Evolutionary conservation across 2,113 vertebrate species (phyloP), one percentile per base, ranked within the genome.

Genomic region (Egretta garzetta): DNA sequence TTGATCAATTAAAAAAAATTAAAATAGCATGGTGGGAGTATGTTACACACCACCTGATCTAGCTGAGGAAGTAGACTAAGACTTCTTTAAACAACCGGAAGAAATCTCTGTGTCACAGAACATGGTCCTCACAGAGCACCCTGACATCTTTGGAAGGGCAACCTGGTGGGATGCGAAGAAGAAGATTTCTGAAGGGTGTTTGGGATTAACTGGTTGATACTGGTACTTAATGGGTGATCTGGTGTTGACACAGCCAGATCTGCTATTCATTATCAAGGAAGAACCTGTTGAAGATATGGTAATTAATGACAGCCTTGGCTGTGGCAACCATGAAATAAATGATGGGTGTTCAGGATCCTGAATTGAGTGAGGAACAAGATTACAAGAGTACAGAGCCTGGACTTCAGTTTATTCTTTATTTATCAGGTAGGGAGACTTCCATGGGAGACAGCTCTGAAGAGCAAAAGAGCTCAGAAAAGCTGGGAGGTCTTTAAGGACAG

Each of bases 71-170:
- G 39, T 85, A 68, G 17, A 35, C 24, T 39, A 52, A 84, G 63
- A 53, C 7, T 76, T 50, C 37, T 74, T 62, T 64, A 60, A 85
- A 43, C 12, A 81, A n/a, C 14, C 70, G 55, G 35, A 81, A 41
- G 30, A 85, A 64, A 52, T 81, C 8, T 70, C 18, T 71, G 5
- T 86, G 11, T 80, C 28, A 55, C 12, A 43, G 39, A 71, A 80
- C 1, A 2, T 56, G 72, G 14, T 39, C n/a, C 19, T 83, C 32
- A 32, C 0, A 1, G 22, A 7, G 35, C 5, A 56, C 7, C 8
- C 6, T 23, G 43, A 20, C 5, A 14, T 76, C 4, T 71, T 41
- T 87, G 45, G 35, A 87, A 64, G 27, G 15, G 3, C 8, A 68
- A 14, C 15, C 6, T 49, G 35, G 18, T 33, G 27, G 33, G 9